phyloP scores from a whole-genome alignment of 2,888 invertebrate species.

The Dynastes hyllus region DNA sequence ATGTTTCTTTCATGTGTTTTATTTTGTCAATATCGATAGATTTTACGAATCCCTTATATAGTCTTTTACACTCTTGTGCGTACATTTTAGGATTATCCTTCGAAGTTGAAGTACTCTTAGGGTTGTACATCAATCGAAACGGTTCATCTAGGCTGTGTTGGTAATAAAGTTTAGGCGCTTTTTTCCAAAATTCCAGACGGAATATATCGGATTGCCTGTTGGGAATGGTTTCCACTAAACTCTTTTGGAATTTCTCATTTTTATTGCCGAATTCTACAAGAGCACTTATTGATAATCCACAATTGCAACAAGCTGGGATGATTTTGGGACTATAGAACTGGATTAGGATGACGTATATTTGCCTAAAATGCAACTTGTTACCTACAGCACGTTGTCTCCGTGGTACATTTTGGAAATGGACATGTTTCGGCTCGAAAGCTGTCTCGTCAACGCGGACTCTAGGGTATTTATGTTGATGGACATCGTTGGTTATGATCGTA shows the following conservation, averaged over 20 bases:
- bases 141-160: constrained; percentile 44
- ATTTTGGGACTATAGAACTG: constrained; percentile 49
- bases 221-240: neutral
- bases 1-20: constrained; percentile 25
- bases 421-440: neutral
- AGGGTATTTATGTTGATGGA: constrained; percentile 35
- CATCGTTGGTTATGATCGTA: constrained; percentile 43
- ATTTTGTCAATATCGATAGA: constrained; percentile 44
- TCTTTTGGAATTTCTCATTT: constrained; percentile 13
- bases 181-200: constrained; percentile 43
- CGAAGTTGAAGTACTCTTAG: constrained; percentile 8
- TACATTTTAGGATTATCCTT: constrained; percentile 46
- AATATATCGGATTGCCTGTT: constrained; percentile 42
- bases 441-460: neutral
- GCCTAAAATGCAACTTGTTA: constrained; percentile 15
- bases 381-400: no score
- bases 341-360: constrained; percentile 36
- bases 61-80: constrained; percentile 21
- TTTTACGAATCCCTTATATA: constrained; percentile 38
- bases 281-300: constrained; percentile 37
- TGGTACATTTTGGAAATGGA: neutral
- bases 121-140: constrained; percentile 38
- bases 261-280: constrained; percentile 45
- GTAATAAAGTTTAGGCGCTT: constrained; percentile 29
- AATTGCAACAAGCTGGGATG: constrained; percentile 40